Base-by-base conservation (phyloP, 2,797 vertebrate genomes). In the Euthynnus affinis region DNA sequence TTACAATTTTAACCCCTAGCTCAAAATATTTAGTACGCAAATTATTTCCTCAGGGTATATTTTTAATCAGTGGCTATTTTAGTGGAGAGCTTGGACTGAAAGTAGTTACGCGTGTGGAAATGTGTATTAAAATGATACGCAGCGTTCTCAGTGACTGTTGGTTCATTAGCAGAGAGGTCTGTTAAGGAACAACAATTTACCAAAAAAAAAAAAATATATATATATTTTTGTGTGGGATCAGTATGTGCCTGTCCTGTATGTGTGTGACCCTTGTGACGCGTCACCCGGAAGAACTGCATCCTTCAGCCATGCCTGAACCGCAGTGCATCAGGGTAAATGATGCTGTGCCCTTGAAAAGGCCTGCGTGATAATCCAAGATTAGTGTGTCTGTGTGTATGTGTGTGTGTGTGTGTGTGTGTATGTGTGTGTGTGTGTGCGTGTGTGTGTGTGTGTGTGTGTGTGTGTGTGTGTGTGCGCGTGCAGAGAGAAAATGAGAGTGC, bases 351-450 rank as follows among this genome's bases (percentile, higher is more conserved):
- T 93, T 92, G 83, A 89, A 92, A 92, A 88, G 83, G 86, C 82
- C 79, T 70, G 81, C 20, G 81, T 88, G 80, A 86, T 92, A 92
- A 94, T 93, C 90, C 83, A 90, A 89, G 92, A 92, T 92, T 89
- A 92, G 88, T 78, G 81, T 81, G 82, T 87, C 48, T 73, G 40
- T 64, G 68, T 83, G 55, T 68, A 53, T 61, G 23, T 81, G 22
- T 42, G 32, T 60, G 88, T 79, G 81, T 81, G 82, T 87, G 52
- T 73, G 40, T 64, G 71, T 83, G 56, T 70, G 88, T 79, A 87
- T 78, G 81, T 81, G 82, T 87, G 49, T 83, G 55, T 68, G 57
- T 61, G 23, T 81, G 22, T 42, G 32, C 56, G 88, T 79, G 81
- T 81, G 82, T 87, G 52, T 73, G 40, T 64, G 71, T 83, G 56